Base-by-base conservation (phyloP, 2,797 vertebrate genomes). In the Xiphorhynchus erythropygius region DNA sequence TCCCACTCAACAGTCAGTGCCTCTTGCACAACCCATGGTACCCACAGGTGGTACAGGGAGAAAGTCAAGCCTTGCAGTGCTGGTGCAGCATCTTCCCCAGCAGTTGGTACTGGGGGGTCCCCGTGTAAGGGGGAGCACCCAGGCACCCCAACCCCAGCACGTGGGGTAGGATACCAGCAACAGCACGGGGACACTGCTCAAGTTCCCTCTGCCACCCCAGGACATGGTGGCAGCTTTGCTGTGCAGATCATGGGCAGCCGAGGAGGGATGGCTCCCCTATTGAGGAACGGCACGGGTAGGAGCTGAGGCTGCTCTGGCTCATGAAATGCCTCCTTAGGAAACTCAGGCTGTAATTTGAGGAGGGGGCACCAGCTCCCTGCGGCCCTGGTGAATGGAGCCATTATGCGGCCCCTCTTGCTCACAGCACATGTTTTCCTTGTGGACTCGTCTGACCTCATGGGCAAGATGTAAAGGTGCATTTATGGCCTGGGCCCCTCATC, bases 331-430 rank as follows among this genome's bases (percentile, higher is more conserved):
- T 94, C 84, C 70, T 81, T 91, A 18, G 93, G 82, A 95, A 95
- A 94, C 47, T 59, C 75, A 2, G 35, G 18, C 92, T 97, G 96
- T 94, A 97, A 96, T 86, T 37, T 95, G 97, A 96, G 95, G 96
- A 96, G 94, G 95, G 96, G 96, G 93, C 89, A 95, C 94, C 65
- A 69, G 85, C 47, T 75, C 89, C 84, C 92, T 42, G 84, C 63
- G 37, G 90, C 83, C 94, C 73, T 63, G 84, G 93, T 97, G 93
- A 97, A 97, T 97, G 92, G 86, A 94, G 62, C 91, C 82, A 92
- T 97, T 97, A 96, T 97, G 78, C 0, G 15, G 87, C 83, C 84
- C 86, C 82, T 89, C 82, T 93, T 3, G 5, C 82, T 83, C 1
- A 1, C 49, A 91, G 90, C 94, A 93, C 81, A 90, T 94, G 93